Conservation (phyloP, 2,888 invertebrate genomes). For the Deilephila porcellus region DNA sequence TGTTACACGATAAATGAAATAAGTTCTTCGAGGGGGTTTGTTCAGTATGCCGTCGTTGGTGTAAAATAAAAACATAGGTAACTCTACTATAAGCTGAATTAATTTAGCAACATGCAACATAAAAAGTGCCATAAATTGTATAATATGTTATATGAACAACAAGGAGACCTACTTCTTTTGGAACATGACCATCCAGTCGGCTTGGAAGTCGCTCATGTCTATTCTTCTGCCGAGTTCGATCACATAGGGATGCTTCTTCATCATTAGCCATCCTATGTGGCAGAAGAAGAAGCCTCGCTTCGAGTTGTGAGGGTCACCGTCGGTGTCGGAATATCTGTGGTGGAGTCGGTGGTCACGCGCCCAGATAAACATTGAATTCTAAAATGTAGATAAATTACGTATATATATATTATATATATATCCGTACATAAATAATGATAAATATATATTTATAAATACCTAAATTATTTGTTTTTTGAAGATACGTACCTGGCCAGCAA, state of each 20-base stretch:
- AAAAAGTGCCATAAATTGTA: too few species aligned
- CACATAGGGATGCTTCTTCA: conserved; percentile 91
- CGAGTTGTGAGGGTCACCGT: conserved; percentile 92
- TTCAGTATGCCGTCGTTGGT: too few species aligned
- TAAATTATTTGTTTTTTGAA: not conserved
- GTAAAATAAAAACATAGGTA: too few species aligned
- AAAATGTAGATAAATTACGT: conserved; percentile 30
- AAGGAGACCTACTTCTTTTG: conserved; percentile 87
- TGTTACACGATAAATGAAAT: too few species aligned
- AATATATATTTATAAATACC: too few species aligned
- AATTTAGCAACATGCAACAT: too few species aligned
- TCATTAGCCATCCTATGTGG: conserved; percentile 94
- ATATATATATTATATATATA: too few species aligned
- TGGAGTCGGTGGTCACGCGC: conserved; percentile 92
- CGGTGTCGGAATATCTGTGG: conserved; percentile 88
- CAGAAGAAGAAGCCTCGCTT: conserved; percentile 94
- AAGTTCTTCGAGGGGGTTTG: too few species aligned
- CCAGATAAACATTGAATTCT: conserved; percentile 92
- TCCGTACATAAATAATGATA: too few species aligned
- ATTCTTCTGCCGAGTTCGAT: conserved; percentile 87
- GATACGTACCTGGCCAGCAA: conserved; percentile 89
- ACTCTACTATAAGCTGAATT: too few species aligned
- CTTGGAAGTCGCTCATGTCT: conserved; percentile 90
- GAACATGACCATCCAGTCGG: conserved; percentile 89
- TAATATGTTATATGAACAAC: too few species aligned